Evolutionary conservation across 2,888 invertebrate species (phyloP).

Genomic region (Aporophyla nigra): DNA sequence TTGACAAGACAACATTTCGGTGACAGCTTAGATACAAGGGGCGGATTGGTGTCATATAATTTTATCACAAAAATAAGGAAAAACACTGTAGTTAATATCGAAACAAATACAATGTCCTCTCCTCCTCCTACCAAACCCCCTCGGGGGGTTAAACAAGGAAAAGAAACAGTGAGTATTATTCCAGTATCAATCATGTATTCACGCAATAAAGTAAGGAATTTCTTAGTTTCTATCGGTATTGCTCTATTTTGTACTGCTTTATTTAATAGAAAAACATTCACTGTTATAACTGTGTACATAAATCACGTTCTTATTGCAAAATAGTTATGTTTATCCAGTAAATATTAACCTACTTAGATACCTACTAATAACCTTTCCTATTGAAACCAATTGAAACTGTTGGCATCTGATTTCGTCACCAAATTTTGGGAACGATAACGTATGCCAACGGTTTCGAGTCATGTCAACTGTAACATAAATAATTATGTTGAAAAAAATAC

Average conservation of each 20-base stretch:
- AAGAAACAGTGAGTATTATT: conserved; percentile 93
- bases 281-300: neutral
- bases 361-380: neutral
- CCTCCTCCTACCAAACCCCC: conserved; percentile 96
- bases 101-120: conserved; percentile 88
- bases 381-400: too few species aligned
- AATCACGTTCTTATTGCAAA: neutral
- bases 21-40: conserved; percentile 42
- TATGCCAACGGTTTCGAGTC: neutral
- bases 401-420: too few species aligned
- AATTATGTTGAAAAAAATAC: neutral
- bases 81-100: conserved; percentile 29
- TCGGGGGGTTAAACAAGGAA: conserved; percentile 95
- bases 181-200: conserved; percentile 51
- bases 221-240: conserved; percentile 1
- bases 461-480: neutral
- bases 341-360: neutral
- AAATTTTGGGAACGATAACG: neutral
- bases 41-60: conserved; percentile 40
- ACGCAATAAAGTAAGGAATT: conserved; percentile 60
- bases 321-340: neutral
- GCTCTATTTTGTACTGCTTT: neutral
- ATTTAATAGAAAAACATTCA: neutral
- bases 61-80: conserved; percentile 54
- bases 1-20: conserved; percentile 1